phyloP scores from a whole-genome alignment of 2,888 invertebrate genomes.

The Agapostemon virescens region DNA sequence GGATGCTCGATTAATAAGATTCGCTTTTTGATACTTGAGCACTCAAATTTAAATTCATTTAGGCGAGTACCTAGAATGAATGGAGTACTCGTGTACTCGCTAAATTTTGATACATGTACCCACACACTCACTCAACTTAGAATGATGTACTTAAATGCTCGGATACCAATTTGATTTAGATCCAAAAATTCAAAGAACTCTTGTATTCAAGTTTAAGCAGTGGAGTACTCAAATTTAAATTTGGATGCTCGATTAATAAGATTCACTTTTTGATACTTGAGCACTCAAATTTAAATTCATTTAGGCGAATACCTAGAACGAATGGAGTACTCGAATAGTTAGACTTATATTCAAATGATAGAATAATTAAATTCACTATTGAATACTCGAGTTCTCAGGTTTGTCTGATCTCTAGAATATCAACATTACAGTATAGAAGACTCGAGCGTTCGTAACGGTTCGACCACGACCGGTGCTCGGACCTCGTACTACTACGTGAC shows the following conservation, averaged over 20 bases:
- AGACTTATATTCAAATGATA: too few species aligned
- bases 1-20: too few species aligned
- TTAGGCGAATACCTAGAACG: not conserved
- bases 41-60: not conserved
- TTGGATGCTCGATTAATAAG: too few species aligned
- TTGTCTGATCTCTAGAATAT: too few species aligned
- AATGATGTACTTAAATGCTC: not conserved
- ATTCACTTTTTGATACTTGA: too few species aligned
- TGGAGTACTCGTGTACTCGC: not conserved
- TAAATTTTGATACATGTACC: not conserved
- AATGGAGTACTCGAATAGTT: not conserved
- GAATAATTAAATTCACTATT: too few species aligned
- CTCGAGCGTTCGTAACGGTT: too few species aligned
- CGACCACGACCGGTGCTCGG: not conserved
- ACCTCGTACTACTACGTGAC: constrained; percentile 4
- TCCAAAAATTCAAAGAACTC: too few species aligned
- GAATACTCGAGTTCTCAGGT: too few species aligned
- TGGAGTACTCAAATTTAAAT: too few species aligned
- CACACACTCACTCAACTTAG: not conserved
- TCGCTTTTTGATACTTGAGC: not conserved
- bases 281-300: not conserved
- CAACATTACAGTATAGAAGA: too few species aligned
- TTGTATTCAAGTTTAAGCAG: too few species aligned
- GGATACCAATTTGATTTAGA: not conserved
- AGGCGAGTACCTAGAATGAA: not conserved